Percentiles rank a stretch among this genome's conserved stretches.
Evolutionary conservation across 2,888 invertebrate genomes (phyloP).

Genomic region (Adelognathus sp.): DNA sequence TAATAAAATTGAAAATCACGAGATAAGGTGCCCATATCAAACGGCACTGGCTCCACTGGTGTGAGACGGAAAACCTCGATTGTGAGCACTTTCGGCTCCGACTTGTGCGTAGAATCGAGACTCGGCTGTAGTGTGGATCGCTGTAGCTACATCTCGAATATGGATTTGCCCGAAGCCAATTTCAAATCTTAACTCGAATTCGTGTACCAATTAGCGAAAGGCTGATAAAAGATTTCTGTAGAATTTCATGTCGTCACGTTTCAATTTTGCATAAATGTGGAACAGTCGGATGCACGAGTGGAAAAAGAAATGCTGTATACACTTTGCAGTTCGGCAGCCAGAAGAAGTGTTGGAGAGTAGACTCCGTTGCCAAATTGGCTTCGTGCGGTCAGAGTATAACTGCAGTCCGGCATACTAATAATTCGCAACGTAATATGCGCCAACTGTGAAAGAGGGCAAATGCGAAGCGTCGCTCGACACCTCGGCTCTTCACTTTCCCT

Average conservation of each 20-base stretch:
- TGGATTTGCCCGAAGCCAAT: too few relatives aligned
- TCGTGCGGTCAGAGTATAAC: constrained; percentile 31
- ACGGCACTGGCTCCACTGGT: too few relatives aligned
- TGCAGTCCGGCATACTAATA: background rate
- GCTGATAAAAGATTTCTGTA: background rate
- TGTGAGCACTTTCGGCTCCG: too few relatives aligned
- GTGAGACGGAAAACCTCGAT: too few relatives aligned
- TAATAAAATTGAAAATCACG: too few relatives aligned
- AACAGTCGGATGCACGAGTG: background rate
- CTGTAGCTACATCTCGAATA: too few relatives aligned
- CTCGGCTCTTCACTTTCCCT: constrained; percentile 17
- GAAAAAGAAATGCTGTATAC: background rate
- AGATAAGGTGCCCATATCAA: too few relatives aligned
- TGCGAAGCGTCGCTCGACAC: constrained; percentile 16
- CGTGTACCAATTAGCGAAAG: background rate
- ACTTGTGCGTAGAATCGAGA: too few relatives aligned
- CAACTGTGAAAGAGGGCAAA: background rate
- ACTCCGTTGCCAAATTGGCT: constrained; percentile 3
- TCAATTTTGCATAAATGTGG: background rate
- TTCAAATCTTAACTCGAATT: too few relatives aligned
- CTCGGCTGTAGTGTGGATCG: too few relatives aligned
- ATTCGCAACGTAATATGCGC: constrained; percentile 33
- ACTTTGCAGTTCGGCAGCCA: background rate
- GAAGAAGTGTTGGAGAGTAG: background rate
- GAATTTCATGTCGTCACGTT: background rate